A percentile compares a stretch with the other conserved stretches of the same genome.
These are phyloP conservation scores for Oreortyx pictus DNA, from an alignment of 2,797 vertebrate genomes.

Conservation along the genomic window DNA sequence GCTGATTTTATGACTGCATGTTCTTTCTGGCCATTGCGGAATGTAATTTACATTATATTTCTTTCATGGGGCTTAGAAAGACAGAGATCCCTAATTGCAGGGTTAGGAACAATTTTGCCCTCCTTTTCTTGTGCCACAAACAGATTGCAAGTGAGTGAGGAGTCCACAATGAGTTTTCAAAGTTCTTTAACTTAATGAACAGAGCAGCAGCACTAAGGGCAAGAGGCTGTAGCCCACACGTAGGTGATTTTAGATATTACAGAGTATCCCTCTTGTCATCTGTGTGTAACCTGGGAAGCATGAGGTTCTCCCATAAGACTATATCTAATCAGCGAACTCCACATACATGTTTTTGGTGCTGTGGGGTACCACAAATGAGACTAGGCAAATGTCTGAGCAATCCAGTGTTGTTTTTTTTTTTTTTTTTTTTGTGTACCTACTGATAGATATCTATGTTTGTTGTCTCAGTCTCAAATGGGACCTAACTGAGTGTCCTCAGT, in stretches of 20 bases:
- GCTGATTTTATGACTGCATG: constrained; percentile 1
- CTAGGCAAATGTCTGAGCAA: neutral
- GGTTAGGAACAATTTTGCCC: neutral
- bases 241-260: neutral
- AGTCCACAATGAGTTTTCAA: neutral
- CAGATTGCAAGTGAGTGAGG: neutral
- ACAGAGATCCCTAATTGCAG: neutral
- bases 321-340: neutral
- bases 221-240: neutral
- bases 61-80: neutral
- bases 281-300: neutral
- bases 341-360: neutral
- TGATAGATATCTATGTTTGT: neutral
- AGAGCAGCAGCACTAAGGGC: neutral
- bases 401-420: neutral
- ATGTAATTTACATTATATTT: constrained; percentile 7
- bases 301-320: neutral
- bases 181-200: neutral
- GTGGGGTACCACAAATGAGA: neutral
- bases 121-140: neutral
- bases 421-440: neutral
- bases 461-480: neutral
- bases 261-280: neutral
- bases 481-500: neutral
- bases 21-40: neutral